Evolutionary conservation across 2,113 vertebrate genomes (phyloP).

Genomic region (Acrocephalus arundinaceus): DNA sequence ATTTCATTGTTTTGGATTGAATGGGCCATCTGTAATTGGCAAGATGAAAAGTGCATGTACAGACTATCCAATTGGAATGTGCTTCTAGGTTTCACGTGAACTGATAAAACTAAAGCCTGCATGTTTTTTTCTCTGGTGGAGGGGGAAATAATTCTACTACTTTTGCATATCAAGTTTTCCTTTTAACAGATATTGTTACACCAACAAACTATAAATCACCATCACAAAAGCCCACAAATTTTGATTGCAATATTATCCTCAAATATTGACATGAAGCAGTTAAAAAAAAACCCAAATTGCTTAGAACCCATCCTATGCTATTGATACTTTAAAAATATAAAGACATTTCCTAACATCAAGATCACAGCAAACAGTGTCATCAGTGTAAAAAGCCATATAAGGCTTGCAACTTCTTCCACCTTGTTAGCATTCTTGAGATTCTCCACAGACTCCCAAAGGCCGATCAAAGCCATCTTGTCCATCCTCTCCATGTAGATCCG

Average conservation of each 20-base stretch:
- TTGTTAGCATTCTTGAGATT: constrained; percentile 92
- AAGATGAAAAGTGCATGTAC: not conserved
- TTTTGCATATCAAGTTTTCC: not conserved
- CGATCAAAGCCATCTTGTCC: constrained; percentile 88
- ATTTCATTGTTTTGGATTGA: not conserved
- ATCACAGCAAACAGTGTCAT: not conserved
- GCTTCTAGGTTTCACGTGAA: not conserved
- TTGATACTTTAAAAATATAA: not conserved
- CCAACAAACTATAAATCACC: not conserved
- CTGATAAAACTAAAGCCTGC: not conserved
- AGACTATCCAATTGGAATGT: not conserved
- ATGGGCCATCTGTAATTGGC: not conserved
- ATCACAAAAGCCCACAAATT: not conserved
- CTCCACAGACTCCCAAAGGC: constrained; percentile 95
- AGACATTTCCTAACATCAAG: not conserved
- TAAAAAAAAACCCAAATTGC: not conserved
- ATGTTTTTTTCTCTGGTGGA: not conserved
- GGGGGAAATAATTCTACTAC: not conserved
- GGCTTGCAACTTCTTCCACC: constrained; percentile 71
- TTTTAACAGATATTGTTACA: not conserved
- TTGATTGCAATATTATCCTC: not conserved
- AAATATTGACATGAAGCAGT: not conserved
- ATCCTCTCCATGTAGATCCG: constrained; percentile 91
- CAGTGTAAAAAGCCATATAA: not conserved
- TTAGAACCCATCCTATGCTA: not conserved